Conservation (phyloP, 2,113 vertebrate species). For the Lynx canadensis region DNA sequence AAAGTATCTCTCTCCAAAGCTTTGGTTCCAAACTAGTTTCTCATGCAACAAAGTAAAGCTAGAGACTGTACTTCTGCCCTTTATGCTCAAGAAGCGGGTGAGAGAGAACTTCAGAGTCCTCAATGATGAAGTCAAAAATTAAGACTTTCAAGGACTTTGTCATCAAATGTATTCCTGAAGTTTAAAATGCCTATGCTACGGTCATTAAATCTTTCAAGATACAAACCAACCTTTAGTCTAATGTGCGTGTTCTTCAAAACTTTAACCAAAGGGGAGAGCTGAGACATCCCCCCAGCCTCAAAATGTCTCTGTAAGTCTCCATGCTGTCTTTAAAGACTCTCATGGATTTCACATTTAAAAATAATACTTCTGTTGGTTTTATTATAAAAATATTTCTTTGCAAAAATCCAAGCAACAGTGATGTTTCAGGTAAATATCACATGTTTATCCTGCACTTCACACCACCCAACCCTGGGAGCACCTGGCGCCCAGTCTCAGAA, state of each 20-base stretch:
- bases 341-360: background rate
- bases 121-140: background rate
- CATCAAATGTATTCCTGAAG: background rate
- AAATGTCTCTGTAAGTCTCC: background rate
- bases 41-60: constrained; percentile 54
- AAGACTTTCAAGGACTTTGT: background rate
- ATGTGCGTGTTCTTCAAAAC: background rate
- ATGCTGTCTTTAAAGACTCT: background rate
- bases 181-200: background rate
- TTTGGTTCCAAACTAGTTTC: constrained; percentile 46
- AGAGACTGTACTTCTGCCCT: constrained; percentile 7
- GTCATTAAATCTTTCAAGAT: background rate
- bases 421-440: background rate
- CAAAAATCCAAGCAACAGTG: constrained; percentile 37
- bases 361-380: constrained; percentile 20
- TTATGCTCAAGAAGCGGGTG: background rate
- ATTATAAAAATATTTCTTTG: constrained; percentile 19
- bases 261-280: background rate
- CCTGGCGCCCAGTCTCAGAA: background rate
- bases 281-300: background rate
- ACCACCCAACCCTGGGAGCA: background rate
- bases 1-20: constrained; percentile 50
- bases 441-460: background rate
- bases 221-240: background rate
- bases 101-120: background rate